phyloP scores from a whole-genome alignment of 2,113 vertebrate genomes.

The Pagrus major region DNA sequence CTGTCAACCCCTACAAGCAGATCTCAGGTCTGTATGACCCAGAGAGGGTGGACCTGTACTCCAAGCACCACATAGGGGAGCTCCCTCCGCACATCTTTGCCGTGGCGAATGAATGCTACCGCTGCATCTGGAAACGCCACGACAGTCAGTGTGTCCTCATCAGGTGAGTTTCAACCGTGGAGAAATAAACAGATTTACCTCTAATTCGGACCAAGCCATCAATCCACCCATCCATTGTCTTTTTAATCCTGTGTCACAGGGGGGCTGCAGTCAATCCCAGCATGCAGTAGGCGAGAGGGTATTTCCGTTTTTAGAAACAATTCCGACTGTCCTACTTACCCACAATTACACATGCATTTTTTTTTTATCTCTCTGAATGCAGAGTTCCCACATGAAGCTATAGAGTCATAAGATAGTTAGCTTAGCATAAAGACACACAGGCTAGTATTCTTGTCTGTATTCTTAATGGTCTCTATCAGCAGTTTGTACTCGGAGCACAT shows the following conservation, averaged over 20 bases:
- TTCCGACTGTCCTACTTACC: conserved; percentile 28
- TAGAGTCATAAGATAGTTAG: background rate
- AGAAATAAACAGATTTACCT: background rate
- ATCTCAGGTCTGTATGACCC: conserved; percentile 88
- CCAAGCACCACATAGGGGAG: conserved; percentile 90
- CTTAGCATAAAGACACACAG: background rate
- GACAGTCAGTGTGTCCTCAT: conserved; percentile 96
- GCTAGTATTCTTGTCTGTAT: no score
- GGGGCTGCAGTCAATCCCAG: background rate
- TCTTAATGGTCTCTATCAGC: background rate
- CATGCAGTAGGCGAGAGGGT: background rate
- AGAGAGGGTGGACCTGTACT: conserved; percentile 89
- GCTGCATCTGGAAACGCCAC: conserved; percentile 94
- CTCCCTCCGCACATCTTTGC: conserved; percentile 94
- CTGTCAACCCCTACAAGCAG: conserved; percentile 93
- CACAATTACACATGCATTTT: background rate
- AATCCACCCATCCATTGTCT: conserved; percentile 1
- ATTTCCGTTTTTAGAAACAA: conserved; percentile 4
- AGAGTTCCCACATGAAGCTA: background rate
- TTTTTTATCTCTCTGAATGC: background rate
- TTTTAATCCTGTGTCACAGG: background rate
- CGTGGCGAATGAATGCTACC: conserved; percentile 92
- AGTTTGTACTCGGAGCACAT: background rate
- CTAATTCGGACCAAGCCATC: background rate
- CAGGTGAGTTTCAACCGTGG: conserved; percentile 81